Evolutionary conservation across 2,797 vertebrate species (phyloP).

Genomic region (Macroramphosus scolopax): DNA sequence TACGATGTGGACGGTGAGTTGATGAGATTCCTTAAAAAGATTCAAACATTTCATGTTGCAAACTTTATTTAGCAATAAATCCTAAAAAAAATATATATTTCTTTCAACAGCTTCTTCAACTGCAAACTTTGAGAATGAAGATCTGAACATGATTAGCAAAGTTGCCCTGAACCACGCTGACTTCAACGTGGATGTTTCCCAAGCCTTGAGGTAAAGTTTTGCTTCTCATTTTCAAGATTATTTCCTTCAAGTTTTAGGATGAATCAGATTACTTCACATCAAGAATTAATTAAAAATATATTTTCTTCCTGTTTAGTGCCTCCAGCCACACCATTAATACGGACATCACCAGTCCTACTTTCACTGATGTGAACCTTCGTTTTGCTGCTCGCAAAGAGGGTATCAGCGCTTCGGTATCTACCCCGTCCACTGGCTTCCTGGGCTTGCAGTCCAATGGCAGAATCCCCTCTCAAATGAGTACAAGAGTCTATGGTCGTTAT

Average conservation of each 20-base stretch:
- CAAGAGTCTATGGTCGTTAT: constrained; percentile 78
- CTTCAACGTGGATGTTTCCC: constrained; percentile 77
- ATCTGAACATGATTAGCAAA: constrained; percentile 61
- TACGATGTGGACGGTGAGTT: constrained; percentile 88
- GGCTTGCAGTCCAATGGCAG: constrained; percentile 67
- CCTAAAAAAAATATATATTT: background rate
- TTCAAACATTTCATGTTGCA: background rate
- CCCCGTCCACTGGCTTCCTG: constrained; percentile 73
- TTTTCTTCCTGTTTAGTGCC: constrained; percentile 42
- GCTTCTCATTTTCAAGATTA: background rate
- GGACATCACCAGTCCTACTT: constrained; percentile 72
- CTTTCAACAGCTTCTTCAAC: constrained; percentile 75
- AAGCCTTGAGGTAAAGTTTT: constrained; percentile 64
- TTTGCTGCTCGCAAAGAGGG: constrained; percentile 56
- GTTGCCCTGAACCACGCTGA: constrained; percentile 80
- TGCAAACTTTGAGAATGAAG: constrained; percentile 65
- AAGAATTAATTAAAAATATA: constrained; percentile 11
- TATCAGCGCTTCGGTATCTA: constrained; percentile 66
- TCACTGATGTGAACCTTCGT: constrained; percentile 67
- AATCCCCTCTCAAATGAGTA: constrained; percentile 56
- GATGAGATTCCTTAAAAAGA: background rate
- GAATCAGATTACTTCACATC: too few species aligned
- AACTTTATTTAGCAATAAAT: constrained; percentile 7
- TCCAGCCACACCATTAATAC: constrained; percentile 65
- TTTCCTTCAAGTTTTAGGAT: background rate